Conservation (phyloP, 2,888 invertebrate genomes). For the Andrena praecox region DNA sequence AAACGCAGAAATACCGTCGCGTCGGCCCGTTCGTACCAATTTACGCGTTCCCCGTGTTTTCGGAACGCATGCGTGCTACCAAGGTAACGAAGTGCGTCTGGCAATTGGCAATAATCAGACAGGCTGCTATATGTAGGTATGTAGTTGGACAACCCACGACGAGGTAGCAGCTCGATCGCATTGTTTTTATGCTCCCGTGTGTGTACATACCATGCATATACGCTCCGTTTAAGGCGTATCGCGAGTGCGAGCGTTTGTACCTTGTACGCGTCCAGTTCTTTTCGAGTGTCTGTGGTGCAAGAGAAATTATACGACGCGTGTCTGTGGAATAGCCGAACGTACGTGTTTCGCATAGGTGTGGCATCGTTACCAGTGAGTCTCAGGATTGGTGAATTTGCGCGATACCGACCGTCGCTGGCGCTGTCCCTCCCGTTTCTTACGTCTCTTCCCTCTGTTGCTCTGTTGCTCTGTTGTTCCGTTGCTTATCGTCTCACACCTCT, state of each 20-base stretch:
- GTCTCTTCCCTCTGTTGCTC: background rate
- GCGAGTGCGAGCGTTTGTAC: slow-evolving; percentile 42
- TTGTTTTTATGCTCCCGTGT: slow-evolving; percentile 76
- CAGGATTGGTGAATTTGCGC: slow-evolving; percentile 47
- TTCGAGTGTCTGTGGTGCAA: slow-evolving; percentile 26
- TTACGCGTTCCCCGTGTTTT: slow-evolving; percentile 60
- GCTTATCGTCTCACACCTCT: background rate
- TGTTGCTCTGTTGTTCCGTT: background rate
- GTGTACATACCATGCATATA: slow-evolving; percentile 59
- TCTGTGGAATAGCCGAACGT: slow-evolving; percentile 3
- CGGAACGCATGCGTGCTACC: slow-evolving; percentile 68
- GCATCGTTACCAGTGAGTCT: slow-evolving; percentile 60
- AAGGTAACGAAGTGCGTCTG: slow-evolving; percentile 59
- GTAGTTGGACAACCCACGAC: slow-evolving; percentile 69
- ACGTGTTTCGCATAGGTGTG: slow-evolving; percentile 53
- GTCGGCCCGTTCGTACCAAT: slow-evolving; percentile 17
- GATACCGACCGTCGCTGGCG: slow-evolving; percentile 38
- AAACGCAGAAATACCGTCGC: background rate
- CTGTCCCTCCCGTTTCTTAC: background rate
- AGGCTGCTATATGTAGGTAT: slow-evolving; percentile 40
- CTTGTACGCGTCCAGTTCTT: slow-evolving; percentile 29
- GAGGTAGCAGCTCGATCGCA: slow-evolving; percentile 78
- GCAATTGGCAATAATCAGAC: slow-evolving; percentile 51
- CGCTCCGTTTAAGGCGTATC: slow-evolving; percentile 57
- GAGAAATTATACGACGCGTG: slow-evolving; percentile 8